Evolutionary conservation across 2,888 invertebrate genomes (phyloP).

Genomic region (Torymus texanus): DNA sequence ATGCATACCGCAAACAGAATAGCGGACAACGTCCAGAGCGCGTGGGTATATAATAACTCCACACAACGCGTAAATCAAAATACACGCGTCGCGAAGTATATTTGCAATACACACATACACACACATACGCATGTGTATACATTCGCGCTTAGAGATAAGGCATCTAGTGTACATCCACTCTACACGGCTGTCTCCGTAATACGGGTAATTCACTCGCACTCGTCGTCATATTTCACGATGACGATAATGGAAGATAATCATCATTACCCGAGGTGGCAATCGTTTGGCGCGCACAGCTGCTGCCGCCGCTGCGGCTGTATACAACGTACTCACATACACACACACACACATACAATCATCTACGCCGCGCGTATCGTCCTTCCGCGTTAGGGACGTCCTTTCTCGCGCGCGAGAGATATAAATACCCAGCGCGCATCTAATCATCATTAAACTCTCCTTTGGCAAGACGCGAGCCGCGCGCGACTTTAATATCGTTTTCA

Average conservation of each 20-base stretch:
- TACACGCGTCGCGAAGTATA: too few species aligned
- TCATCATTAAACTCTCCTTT: slow-evolving; percentile 45
- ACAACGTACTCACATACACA: neutral
- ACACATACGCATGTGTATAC: too few species aligned
- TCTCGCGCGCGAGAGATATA: neutral
- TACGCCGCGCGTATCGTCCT: too few species aligned
- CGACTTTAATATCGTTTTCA: slow-evolving; percentile 39
- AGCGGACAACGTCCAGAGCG: too few species aligned
- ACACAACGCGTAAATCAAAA: too few species aligned
- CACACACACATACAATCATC: neutral
- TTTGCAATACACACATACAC: too few species aligned
- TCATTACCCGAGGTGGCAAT: slow-evolving; percentile 43
- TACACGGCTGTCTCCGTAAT: neutral
- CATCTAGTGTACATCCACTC: neutral
- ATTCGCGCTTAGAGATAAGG: too few species aligned
- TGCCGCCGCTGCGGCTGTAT: neutral
- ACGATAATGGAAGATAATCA: slow-evolving; percentile 48
- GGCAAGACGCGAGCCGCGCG: neutral
- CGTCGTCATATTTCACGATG: slow-evolving; percentile 44
- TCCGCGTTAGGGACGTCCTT: neutral
- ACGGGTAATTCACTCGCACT: slow-evolving; percentile 37
- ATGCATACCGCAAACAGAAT: too few species aligned
- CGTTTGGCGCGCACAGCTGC: slow-evolving; percentile 1
- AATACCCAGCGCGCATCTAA: slow-evolving; percentile 39
- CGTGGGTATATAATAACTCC: too few species aligned